Base-by-base conservation (phyloP, 2,797 vertebrate genomes). In the Hirundo rustica region DNA sequence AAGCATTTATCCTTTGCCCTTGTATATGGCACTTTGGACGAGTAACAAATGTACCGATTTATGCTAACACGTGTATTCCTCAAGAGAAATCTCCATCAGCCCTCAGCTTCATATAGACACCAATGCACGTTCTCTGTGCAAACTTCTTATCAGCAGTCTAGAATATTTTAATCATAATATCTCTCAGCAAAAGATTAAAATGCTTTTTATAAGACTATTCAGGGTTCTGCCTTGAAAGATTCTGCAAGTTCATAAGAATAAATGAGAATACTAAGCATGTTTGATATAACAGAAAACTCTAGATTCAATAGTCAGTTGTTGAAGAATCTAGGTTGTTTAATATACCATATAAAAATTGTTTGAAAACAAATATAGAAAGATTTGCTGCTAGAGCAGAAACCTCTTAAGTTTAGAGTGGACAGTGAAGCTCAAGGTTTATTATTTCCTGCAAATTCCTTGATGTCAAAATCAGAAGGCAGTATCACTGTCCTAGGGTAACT, bases 1-100 rank as follows among this genome's bases (percentile, higher is more conserved):
- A 65, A 34, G 5, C 11, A 22, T 71, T 70, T 71, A 12, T 47
- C 10, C 26, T 9, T 60, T 53, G 7, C 20, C 42, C 16, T 40
- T 53, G 27, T 10, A 26, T 3, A 45, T 7, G 34, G 38, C 1
- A 1, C 8, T 58, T 77, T 58, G 23, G 32, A 19, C 9, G 42
- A 32, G 13, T 53, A 34, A 58, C 2, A 47, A 65, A 47, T 9
- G 1, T 30, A 47, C 9, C 0, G 0, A 58, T 40, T 53, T 65
- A 34, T 21, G 25, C 9, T 65, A 34, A 83, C 9, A 53, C 34
- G 40, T 14, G 15, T 20, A 58, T 23, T 58, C 30, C 13, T 58
- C 38, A 32, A 60, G 5, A 36, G 16, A 65, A 77, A 22, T 30
- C 13, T 85, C 34, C 14, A 22, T 36, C 48, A 87, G 6, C 5